Conservation (phyloP, 2,888 invertebrate species). For the Xestoiulus laeticollis region DNA sequence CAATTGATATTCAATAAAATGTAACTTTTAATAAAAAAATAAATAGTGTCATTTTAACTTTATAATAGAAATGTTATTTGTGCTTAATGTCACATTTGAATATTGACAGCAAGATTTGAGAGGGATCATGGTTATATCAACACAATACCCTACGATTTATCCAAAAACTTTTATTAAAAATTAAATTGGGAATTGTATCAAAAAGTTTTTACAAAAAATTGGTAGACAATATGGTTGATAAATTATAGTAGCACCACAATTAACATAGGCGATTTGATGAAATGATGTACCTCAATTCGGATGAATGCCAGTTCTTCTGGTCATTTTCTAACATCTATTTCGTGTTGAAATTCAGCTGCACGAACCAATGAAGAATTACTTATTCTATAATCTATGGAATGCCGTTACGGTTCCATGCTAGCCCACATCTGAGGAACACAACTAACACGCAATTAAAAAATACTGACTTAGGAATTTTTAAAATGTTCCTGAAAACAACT, state of each 20-base stretch:
- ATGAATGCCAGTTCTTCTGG: background rate
- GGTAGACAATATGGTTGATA: background rate
- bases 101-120: no score
- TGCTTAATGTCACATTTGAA: no score
- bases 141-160: background rate
- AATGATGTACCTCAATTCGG: background rate
- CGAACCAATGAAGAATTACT: background rate
- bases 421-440: background rate
- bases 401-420: background rate
- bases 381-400: conserved; percentile 28
- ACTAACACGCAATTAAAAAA: conserved; percentile 9
- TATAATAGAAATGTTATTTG: no score
- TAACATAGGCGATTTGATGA: conserved; percentile 23
- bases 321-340: background rate
- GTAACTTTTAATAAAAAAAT: no score
- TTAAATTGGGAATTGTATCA: conserved; percentile 2
- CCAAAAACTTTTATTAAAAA: conserved; percentile 34
- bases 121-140: no score
- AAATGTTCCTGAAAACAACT: background rate
- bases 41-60: no score
- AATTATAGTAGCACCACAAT: conserved; percentile 20
- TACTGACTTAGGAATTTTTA: conserved; percentile 27
- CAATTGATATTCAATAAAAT: no score
- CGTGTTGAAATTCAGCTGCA: background rate
- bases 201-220: conserved; percentile 1